Percentiles rank a stretch among this genome's conserved stretches.
phyloP scores from a whole-genome alignment of 2,888 invertebrate species.

The Drosophila lutescens region DNA sequence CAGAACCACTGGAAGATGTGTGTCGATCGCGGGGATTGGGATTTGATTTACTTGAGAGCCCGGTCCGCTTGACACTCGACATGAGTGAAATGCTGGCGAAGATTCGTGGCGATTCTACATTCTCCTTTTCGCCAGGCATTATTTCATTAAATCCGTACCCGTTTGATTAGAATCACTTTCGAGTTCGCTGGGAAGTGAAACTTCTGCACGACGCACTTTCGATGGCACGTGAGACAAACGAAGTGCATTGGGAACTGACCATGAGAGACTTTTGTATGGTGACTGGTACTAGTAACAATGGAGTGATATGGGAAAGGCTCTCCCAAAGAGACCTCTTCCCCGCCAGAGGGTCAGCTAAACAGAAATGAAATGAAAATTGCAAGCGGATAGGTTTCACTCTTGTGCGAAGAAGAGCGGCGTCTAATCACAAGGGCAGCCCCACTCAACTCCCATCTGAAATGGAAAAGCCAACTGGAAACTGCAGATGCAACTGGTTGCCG shows the following conservation, averaged over 20 bases:
- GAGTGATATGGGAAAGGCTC: conserved; percentile 64
- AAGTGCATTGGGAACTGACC: conserved; percentile 50
- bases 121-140: conserved; percentile 61
- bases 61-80: conserved; percentile 52
- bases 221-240: conserved; percentile 72
- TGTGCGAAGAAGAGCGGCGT: conserved; percentile 69
- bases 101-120: conserved; percentile 56
- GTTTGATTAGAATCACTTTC: conserved; percentile 75
- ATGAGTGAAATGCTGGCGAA: conserved; percentile 56
- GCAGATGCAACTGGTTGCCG: conserved; percentile 53
- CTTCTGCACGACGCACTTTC: conserved; percentile 64
- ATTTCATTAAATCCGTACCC: conserved; percentile 66
- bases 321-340: conserved; percentile 5
- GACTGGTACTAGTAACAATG: conserved; percentile 48
- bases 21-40: conserved; percentile 49
- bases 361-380: conserved; percentile 69
- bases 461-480: conserved; percentile 11
- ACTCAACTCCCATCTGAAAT: conserved; percentile 39
- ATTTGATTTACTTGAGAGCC: conserved; percentile 61
- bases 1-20: conserved; percentile 47
- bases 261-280: conserved; percentile 4
- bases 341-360: conserved; percentile 34
- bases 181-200: conserved; percentile 65
- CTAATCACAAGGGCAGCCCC: conserved; percentile 68
- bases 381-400: conserved; percentile 71